Base-by-base conservation (phyloP, 2,797 vertebrate species). In the Notoglanidium macrostoma region DNA sequence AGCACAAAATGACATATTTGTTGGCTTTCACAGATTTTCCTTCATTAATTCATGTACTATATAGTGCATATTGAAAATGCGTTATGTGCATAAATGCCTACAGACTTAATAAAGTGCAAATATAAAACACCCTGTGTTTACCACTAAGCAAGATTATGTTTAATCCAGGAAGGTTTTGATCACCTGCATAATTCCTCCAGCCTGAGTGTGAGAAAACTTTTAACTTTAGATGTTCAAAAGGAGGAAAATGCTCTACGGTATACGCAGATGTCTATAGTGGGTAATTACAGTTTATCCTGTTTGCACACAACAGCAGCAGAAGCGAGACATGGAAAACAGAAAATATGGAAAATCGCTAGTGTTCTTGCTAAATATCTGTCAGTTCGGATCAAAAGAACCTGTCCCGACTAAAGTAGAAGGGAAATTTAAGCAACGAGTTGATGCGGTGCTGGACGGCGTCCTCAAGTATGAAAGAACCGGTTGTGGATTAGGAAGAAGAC, bases 201-300 rank as follows among this genome's bases (percentile, higher is more conserved):
- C 59, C 67, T 35, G 63, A 85, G 79, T 68, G 81, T 89, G 86
- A 90, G 86, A 88, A 85, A 84, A 63, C 12, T 55, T 85, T 87
- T 63, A 85, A 72, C 65, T 74, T 89, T 54, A 90, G 85, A 90
- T 84, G 83, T 88, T 88, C 77, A 87, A 82, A 90, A 86, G 72
- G 40, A 70, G 12, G 65, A 86, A 68, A 68, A 76, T 49, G 81
- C 59, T 84, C 73, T n/a, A 23, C 51, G 82, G 84, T 90, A 86
- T 85, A 85, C 83, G 74, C 87, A 77, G 85, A 61, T 72, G 63
- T 54, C 83, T 82, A 51, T n/a, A 46, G 68, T 29, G 81, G 35
- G 61, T 89, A 89, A 90, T 90, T 87, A 89, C 82, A 86, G 88
- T 87, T 90, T 87, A 89, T 82, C 26, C 74, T 84, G 74, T 84